A percentile compares a stretch with the other conserved stretches of the same genome.
Conservation (phyloP, 2,113 vertebrate species). For the Scalopus aquaticus region DNA sequence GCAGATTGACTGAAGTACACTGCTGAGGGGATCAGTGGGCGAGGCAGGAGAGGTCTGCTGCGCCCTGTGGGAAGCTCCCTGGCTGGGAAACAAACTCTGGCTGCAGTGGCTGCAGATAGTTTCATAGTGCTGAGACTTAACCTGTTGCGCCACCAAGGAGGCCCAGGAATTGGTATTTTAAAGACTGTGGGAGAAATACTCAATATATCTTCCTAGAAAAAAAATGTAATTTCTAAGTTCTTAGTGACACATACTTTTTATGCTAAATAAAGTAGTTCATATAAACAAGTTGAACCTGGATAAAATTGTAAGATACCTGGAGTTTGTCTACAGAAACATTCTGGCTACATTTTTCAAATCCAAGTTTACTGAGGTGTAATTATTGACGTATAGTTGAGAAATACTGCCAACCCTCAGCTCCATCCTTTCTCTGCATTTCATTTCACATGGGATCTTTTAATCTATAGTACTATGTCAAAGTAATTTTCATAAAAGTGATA, state of each 20-base stretch:
- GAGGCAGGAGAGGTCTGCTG: too few relatives aligned
- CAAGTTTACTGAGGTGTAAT: background rate
- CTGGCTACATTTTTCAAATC: background rate
- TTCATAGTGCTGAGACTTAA: too few relatives aligned
- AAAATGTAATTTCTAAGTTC: background rate
- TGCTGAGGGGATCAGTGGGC: too few relatives aligned
- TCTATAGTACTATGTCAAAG: background rate
- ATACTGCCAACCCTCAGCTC: background rate
- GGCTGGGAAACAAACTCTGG: too few relatives aligned
- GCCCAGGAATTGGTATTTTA: conserved; percentile 1
- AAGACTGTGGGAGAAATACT: background rate
- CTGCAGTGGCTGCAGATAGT: too few relatives aligned
- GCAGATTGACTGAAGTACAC: too few relatives aligned
- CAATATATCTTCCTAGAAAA: background rate
- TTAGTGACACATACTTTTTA: background rate
- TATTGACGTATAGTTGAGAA: background rate
- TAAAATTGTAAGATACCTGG: background rate
- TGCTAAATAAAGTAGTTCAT: background rate
- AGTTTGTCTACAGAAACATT: background rate
- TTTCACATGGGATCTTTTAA: background rate
- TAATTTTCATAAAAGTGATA: background rate
- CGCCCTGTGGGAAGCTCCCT: too few relatives aligned
- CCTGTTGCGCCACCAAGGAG: too few relatives aligned
- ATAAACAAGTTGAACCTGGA: background rate
- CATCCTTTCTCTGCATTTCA: background rate